phyloP scores from a whole-genome alignment of 2,113 vertebrate genomes.

The Prinia subflava region DNA sequence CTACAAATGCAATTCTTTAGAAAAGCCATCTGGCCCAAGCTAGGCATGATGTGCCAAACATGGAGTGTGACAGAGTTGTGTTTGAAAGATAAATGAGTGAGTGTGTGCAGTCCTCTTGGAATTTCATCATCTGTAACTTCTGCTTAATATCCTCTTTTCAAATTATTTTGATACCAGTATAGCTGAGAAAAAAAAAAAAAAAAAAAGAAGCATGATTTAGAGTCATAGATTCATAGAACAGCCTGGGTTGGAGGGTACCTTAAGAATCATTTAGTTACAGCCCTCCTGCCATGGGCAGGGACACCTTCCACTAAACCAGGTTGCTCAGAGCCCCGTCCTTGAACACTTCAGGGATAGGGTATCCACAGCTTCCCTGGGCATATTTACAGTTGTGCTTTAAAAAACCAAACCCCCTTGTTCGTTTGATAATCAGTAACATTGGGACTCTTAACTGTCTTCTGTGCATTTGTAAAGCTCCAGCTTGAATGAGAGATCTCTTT shows the following conservation, averaged over 20 bases:
- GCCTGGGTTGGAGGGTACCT: background rate
- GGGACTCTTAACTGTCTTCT: background rate
- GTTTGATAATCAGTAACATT: background rate
- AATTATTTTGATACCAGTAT: background rate
- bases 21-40: background rate
- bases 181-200: background rate
- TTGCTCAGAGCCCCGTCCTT: background rate
- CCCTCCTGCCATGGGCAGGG: background rate
- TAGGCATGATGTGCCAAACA: background rate
- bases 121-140: background rate
- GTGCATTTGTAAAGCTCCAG: background rate
- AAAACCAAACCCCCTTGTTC: accelerated
- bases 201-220: background rate
- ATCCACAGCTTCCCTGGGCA: background rate
- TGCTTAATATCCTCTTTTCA: background rate
- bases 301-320: background rate
- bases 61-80: background rate
- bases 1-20: background rate
- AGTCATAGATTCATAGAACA: background rate
- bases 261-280: background rate
- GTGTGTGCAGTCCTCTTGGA: background rate
- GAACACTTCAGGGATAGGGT: background rate
- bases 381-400: background rate
- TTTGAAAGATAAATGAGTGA: background rate
- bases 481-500: background rate